Evolutionary conservation across 2,888 invertebrate genomes (phyloP).

Genomic region (Cephus nigrinus): DNA sequence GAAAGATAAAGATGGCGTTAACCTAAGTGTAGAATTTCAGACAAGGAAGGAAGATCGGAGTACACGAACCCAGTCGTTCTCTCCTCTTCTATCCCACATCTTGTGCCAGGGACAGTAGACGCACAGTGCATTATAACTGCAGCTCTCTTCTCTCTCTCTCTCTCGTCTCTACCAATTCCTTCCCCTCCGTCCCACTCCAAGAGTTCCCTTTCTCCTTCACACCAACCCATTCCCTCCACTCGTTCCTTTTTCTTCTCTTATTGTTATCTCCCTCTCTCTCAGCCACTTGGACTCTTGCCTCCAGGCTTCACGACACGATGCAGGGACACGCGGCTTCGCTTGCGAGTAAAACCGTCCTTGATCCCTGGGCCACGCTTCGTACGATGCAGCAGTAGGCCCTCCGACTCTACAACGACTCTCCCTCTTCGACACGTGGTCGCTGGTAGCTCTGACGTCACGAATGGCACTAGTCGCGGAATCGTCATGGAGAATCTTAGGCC

Average conservation of each 20-base stretch:
- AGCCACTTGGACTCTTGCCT: slow-evolving; percentile 3
- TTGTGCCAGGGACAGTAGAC: slow-evolving; percentile 34
- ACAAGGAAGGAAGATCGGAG: background rate
- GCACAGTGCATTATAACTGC: slow-evolving; percentile 53
- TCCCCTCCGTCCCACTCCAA: slow-evolving; percentile 1
- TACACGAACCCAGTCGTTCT: background rate
- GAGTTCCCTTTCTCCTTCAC: slow-evolving; percentile 5
- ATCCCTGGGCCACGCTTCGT: slow-evolving; percentile 61
- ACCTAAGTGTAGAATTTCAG: background rate
- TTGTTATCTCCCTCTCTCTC: slow-evolving; percentile 14
- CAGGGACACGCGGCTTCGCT: slow-evolving; percentile 47
- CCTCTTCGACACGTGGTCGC: slow-evolving; percentile 51
- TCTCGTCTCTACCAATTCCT: background rate
- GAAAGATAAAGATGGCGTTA: background rate
- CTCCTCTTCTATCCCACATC: slow-evolving; percentile 16
- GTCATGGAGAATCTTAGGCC: slow-evolving; percentile 39
- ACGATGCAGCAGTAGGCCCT: slow-evolving; percentile 36
- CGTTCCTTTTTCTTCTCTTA: slow-evolving; percentile 10
- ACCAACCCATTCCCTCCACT: slow-evolving; percentile 8
- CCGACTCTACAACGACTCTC: slow-evolving; percentile 39
- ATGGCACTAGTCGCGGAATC: slow-evolving; percentile 27
- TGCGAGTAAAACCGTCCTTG: slow-evolving; percentile 63
- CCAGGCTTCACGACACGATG: slow-evolving; percentile 28
- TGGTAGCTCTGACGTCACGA: slow-evolving; percentile 51
- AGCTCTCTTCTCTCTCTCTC: slow-evolving; percentile 15